Evolutionary conservation across 2,888 invertebrate species (phyloP), one percentile per base, ranked within the genome.

Genomic region (Sminthurinus aureus): DNA sequence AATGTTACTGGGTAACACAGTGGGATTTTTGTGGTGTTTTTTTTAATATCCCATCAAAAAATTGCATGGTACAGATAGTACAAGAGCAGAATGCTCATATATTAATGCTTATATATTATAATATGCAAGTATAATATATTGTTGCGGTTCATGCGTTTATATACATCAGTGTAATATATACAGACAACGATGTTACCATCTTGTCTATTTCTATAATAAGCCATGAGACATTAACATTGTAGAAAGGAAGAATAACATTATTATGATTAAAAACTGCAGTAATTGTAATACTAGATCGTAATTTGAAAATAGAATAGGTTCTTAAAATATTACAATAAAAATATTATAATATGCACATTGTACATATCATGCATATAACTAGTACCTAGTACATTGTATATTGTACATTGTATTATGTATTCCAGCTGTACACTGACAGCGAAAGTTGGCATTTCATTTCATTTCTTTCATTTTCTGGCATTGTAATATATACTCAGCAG

Each of bases 401-500:
- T n/a, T n/a, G n/a, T 38, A 38, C 38, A 38, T 58, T 58, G 18
- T 58, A 58, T 58, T 69, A 69, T 22, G 69, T 69, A 69, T 69
- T 69, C 69, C 69, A 69, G 22, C 20, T 75, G 38, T 50, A 75
- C 38, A 38, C 51, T 75, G 75, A 51, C 75, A 75, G 75, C 75
- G 75, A 75, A 75, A 75, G 75, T 75, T 75, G 38, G 22, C 38
- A 26, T 38, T 73, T n/a, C 64, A 64, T 64, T 69, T n/a, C 64
- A 64, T 64, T 69, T 69, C 11, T 15, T 20, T 20, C 9, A 15
- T 58, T 58, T 58, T 69, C 69, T 22, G 22, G n/a, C 69, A 69
- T 69, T 58, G 58, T 58, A 58, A 18, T 4, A 38, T 38, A 6
- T 38, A 38, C 6, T 38, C 38, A 4, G 38, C 1, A 58, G 58